A percentile compares a stretch with the other conserved stretches of the same genome.
phyloP scores from a whole-genome alignment of 2,888 invertebrate species.

The Adela reaumurella region DNA sequence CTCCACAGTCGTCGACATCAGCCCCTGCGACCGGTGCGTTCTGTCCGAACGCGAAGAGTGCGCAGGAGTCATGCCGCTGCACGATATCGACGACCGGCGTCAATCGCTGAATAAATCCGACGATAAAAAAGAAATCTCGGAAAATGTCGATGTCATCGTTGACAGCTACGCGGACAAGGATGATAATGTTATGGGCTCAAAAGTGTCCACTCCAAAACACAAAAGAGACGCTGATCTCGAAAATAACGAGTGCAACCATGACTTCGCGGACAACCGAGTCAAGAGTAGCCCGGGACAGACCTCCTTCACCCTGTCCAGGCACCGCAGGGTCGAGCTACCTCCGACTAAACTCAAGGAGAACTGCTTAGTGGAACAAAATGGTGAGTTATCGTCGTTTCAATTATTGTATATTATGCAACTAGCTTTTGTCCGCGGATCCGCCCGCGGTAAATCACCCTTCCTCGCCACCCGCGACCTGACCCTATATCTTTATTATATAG shows the following conservation, averaged over 20 bases:
- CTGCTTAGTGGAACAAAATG: neutral
- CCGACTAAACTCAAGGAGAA: slow-evolving; percentile 19
- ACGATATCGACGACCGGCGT: neutral
- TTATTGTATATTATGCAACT: neutral
- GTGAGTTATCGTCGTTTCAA: neutral
- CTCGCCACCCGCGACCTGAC: too few species aligned
- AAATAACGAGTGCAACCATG: slow-evolving; percentile 37
- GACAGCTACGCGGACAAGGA: slow-evolving; percentile 37
- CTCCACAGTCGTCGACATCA: neutral
- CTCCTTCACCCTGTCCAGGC: slow-evolving; percentile 59
- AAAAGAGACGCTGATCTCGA: slow-evolving; percentile 23
- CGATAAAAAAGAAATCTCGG: slow-evolving; percentile 40
- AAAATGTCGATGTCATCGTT: slow-evolving; percentile 24
- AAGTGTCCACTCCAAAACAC: slow-evolving; percentile 23
- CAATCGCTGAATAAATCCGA: slow-evolving; percentile 11
- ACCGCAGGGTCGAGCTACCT: slow-evolving; percentile 59
- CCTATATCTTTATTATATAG: too few species aligned
- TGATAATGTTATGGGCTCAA: slow-evolving; percentile 42
- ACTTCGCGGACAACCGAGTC: slow-evolving; percentile 42
- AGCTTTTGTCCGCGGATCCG: too few species aligned
- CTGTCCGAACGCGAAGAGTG: neutral
- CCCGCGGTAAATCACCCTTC: too few species aligned
- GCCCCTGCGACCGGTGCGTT: neutral
- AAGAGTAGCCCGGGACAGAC: slow-evolving; percentile 41
- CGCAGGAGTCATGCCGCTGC: neutral